Conservation (phyloP, 2,113 vertebrate genomes). For the Kryptolebias marmoratus region DNA sequence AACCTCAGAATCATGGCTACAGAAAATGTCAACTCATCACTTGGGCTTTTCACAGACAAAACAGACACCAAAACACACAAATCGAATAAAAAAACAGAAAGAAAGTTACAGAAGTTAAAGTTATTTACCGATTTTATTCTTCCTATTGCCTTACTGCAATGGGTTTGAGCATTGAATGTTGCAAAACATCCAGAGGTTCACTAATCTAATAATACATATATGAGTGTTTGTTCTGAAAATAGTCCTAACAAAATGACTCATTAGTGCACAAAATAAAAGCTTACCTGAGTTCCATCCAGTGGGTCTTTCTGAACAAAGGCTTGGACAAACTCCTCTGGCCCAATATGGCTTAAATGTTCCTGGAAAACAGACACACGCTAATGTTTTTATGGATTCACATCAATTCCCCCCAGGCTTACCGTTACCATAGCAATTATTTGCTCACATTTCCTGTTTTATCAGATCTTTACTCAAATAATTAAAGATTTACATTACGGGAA, state of each 20-base stretch:
- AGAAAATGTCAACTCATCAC: background rate
- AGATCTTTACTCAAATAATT: background rate
- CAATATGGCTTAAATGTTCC: slow-evolving; percentile 94
- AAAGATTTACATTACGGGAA: background rate
- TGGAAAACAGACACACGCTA: slow-evolving; percentile 62
- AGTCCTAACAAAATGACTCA: background rate
- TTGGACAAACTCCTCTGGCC: slow-evolving; percentile 95
- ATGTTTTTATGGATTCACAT: background rate
- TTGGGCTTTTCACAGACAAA: background rate
- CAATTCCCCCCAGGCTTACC: background rate
- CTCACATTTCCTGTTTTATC: background rate
- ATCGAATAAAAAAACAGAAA: background rate
- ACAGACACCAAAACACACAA: too few species aligned
- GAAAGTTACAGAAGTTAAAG: too few species aligned
- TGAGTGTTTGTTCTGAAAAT: background rate
- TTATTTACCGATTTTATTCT: too few species aligned
- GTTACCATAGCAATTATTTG: background rate
- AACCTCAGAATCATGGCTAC: background rate
- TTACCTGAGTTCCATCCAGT: slow-evolving; percentile 91
- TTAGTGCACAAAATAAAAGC: slow-evolving; percentile 12
- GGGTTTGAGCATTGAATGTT: too few species aligned
- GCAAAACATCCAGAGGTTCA: background rate
- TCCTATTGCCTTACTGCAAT: too few species aligned
- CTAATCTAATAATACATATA: background rate
- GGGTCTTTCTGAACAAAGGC: slow-evolving; percentile 93